phyloP scores from a whole-genome alignment of 2,113 vertebrate species.

The Elaphurus davidianus region DNA sequence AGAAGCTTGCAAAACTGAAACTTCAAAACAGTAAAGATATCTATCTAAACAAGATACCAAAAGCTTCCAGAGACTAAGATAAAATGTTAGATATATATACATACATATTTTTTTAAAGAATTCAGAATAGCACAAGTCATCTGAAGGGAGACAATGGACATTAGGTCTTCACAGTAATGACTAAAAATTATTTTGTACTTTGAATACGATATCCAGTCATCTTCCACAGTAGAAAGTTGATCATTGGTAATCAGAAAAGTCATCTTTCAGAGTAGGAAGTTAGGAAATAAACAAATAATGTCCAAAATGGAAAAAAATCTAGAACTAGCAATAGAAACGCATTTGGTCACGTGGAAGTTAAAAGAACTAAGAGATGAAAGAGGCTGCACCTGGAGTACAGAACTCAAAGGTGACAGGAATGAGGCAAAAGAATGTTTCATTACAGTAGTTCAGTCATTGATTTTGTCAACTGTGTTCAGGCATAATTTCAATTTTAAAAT shows the following conservation, averaged over 20 bases:
- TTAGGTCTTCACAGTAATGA: neutral
- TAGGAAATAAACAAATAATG: neutral
- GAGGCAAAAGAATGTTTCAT: neutral
- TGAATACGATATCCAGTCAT: neutral
- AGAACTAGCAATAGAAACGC: neutral
- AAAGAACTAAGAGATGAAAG: neutral
- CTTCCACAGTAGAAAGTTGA: neutral
- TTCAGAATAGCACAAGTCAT: neutral
- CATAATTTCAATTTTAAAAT: neutral
- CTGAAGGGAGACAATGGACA: neutral
- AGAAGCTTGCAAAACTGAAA: slow-evolving; percentile 10
- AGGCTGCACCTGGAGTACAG: neutral
- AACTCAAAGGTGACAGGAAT: neutral
- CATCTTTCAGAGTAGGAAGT: neutral
- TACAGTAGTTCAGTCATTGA: neutral
- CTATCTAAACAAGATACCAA: neutral
- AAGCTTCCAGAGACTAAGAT: neutral
- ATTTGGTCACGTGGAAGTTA: neutral
- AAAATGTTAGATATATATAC: neutral
- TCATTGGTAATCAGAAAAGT: neutral
- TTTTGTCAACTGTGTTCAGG: neutral
- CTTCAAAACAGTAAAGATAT: neutral
- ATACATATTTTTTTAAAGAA: neutral
- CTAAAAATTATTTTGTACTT: neutral
- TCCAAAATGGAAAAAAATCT: neutral